Conservation (phyloP, 2,113 vertebrate genomes). For the Mastomys coucha region DNA sequence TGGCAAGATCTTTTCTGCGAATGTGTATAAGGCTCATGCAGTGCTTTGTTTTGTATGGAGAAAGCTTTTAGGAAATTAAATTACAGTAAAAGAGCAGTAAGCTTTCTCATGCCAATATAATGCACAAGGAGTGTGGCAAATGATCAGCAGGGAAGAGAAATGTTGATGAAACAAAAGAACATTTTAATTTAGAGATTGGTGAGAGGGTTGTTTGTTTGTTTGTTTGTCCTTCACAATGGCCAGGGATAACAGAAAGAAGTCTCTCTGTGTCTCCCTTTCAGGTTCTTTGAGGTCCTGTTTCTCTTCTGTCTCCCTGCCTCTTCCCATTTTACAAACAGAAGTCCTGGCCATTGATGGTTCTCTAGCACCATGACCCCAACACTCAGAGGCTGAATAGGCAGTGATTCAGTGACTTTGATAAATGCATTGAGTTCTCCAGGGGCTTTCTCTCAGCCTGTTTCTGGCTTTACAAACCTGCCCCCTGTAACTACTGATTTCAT, state of each 20-base stretch:
- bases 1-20: slow-evolving; percentile 58
- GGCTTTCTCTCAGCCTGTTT: not conserved
- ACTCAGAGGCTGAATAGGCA: not conserved
- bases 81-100: slow-evolving; percentile 31
- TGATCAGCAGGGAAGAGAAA: slow-evolving; percentile 19
- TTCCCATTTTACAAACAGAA: not conserved
- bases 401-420: slow-evolving; percentile 6
- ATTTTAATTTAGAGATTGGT: not conserved
- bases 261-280: not conserved
- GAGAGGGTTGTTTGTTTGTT: not conserved
- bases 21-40: slow-evolving; percentile 11
- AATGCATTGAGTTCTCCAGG: not conserved
- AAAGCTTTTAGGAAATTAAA: slow-evolving; percentile 68
- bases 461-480: not conserved
- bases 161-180: slow-evolving; percentile 24
- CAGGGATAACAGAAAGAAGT: not conserved
- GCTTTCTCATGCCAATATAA: not conserved
- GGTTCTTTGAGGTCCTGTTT: not conserved
- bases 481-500: not conserved
- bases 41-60: slow-evolving; percentile 22
- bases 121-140: not conserved
- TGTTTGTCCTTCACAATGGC: not conserved
- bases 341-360: not conserved
- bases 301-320: not conserved
- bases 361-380: not conserved